Conservation (phyloP, 2,888 invertebrate genomes). For the Timandra comae region DNA sequence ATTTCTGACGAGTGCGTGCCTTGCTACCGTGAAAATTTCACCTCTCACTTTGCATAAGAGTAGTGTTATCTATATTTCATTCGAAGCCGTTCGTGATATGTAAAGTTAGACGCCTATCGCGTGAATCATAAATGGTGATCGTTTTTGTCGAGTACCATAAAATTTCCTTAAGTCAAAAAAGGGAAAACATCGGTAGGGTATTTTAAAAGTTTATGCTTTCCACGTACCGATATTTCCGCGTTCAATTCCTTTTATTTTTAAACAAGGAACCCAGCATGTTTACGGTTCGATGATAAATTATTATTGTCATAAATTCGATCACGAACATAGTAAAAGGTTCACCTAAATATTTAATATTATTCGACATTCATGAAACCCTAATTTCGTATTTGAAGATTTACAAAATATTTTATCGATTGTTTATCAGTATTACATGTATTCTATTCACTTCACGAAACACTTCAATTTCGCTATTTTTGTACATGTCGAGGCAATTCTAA, state of each 20-base stretch:
- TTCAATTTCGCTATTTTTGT: slow-evolving; percentile 64
- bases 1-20: slow-evolving; percentile 51
- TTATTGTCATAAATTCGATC: slow-evolving; percentile 31
- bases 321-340: slow-evolving; percentile 27
- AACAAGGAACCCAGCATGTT: slow-evolving; percentile 21
- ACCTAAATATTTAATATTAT: slow-evolving; percentile 29
- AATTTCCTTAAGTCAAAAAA: slow-evolving; percentile 41
- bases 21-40: slow-evolving; percentile 53
- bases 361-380: slow-evolving; percentile 18
- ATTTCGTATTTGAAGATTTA: slow-evolving; percentile 18
- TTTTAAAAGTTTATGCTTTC: slow-evolving; percentile 33
- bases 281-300: slow-evolving; percentile 31
- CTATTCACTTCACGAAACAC: slow-evolving; percentile 55
- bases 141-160: slow-evolving; percentile 52
- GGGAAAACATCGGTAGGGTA: slow-evolving; percentile 26
- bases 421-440: slow-evolving; percentile 41
- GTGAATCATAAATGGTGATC: slow-evolving; percentile 66
- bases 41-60: slow-evolving; percentile 61
- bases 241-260: slow-evolving; percentile 26
- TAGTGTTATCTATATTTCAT: slow-evolving; percentile 64
- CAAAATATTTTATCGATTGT: slow-evolving; percentile 32
- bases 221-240: slow-evolving; percentile 28
- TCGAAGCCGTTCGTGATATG: slow-evolving; percentile 48
- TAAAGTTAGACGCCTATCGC: slow-evolving; percentile 49
- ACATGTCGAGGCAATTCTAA: slow-evolving; percentile 66